Evolutionary conservation across 2,113 vertebrate species (phyloP).

Genomic region (Hemiprocne comata): DNA sequence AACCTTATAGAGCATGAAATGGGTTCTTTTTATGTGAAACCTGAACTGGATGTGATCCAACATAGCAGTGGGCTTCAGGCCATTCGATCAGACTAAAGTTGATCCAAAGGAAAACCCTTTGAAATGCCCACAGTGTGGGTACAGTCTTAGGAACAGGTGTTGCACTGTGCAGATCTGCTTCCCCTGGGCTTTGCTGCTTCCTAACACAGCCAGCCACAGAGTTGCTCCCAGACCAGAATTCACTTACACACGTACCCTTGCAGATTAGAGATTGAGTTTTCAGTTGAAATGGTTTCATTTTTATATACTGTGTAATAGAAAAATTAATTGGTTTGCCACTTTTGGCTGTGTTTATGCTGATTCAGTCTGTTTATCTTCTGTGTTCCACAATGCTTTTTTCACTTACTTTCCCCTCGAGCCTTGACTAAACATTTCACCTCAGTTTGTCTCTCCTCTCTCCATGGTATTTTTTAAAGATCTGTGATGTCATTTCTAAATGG

Average conservation of each 20-base stretch:
- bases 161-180: not conserved
- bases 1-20: not conserved
- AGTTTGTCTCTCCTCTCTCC: slow-evolving; percentile 9
- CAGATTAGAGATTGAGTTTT: not conserved
- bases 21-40: not conserved
- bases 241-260: not conserved
- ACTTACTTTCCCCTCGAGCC: not conserved
- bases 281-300: not conserved
- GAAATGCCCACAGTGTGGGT: not conserved
- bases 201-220: not conserved
- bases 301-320: not conserved
- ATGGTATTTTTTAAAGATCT: slow-evolving; percentile 77
- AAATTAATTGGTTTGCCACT: not conserved
- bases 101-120: not conserved
- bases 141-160: not conserved
- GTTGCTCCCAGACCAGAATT: not conserved
- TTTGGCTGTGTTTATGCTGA: not conserved
- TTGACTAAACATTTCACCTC: not conserved
- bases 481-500: slow-evolving; percentile 92
- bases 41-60: not conserved
- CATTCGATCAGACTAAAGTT: not conserved
- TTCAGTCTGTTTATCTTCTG: not conserved
- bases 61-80: not conserved
- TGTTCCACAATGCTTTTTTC: not conserved
- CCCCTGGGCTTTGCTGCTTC: not conserved